Conservation (phyloP, 2,888 invertebrate species). For the Epistrophella euchroma region DNA sequence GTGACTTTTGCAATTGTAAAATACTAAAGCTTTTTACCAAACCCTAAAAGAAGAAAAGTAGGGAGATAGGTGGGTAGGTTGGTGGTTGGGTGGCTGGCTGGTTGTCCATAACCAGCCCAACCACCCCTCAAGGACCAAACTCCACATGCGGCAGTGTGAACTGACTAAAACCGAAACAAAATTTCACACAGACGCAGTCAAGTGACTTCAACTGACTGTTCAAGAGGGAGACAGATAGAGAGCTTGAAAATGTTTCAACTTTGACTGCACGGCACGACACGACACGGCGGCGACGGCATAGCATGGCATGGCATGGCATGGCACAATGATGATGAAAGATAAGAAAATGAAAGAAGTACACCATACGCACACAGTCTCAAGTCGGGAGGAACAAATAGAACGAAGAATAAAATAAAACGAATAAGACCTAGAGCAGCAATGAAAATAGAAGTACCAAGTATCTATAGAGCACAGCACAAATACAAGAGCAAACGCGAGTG, state of each 20-base stretch:
- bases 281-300: too few species aligned
- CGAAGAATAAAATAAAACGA: conserved; percentile 21
- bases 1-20: conserved; percentile 65
- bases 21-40: conserved; percentile 64
- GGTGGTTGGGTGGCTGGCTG: not conserved
- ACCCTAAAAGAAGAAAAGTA: conserved; percentile 10
- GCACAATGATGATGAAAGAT: conserved; percentile 55
- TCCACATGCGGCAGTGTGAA: conserved; percentile 49
- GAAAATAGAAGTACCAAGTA: conserved; percentile 16
- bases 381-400: conserved; percentile 44
- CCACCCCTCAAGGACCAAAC: conserved; percentile 23
- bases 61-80: not conserved
- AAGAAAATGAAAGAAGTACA: conserved; percentile 58
- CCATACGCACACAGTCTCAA: conserved; percentile 64
- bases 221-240: conserved; percentile 50
- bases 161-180: conserved; percentile 37
- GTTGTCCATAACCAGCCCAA: not conserved
- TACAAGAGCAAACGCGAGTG: conserved; percentile 43
- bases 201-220: conserved; percentile 55
- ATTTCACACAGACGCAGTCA: conserved; percentile 44
- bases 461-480: conserved; percentile 13
- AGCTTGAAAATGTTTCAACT: conserved; percentile 47
- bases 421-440: conserved; percentile 14
- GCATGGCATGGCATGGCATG: conserved; percentile 24
- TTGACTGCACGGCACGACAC: conserved; percentile 20